Base-by-base conservation (phyloP, 2,797 vertebrate genomes). In the Lycodopsis pacificus region DNA sequence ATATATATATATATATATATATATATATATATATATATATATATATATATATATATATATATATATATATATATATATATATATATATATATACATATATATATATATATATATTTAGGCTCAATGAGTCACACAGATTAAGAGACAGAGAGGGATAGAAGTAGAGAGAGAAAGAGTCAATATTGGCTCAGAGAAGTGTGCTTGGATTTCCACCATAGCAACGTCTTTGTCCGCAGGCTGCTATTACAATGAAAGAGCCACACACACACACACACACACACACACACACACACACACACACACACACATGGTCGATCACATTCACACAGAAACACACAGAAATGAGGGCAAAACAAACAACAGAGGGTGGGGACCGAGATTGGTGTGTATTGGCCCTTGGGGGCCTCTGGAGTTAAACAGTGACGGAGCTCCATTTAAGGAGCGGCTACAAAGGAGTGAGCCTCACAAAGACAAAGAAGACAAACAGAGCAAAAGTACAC, bases 261-360 rank as follows among this genome's bases (percentile, higher is more conserved):
- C 46, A 22, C 76, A 86, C 19, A 70, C 40, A 44, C 38, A 77
- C 73, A 72, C 85, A 83, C 76, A 73, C 48, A 79, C 0, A 83
- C 51, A 34, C 49, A 56, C 5, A 27, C 22, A 68, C 38, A 44
- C 38, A 76, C 73, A 79, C 0, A 83, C 51, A 34, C 49, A 56
- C 5, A 27, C 22, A 68, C 38, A 44, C 38, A 76, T 32, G 82
- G 32, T 65, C 71, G 7, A 69, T 71, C 25, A 5, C 80, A 90
- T 83, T 88, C 87, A 88, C 85, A 88, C 64, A 87, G 86, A 93
- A 93, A 93, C 87, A 89, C 85, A 88, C 64, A 86, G 87, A 93
- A 93, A 93, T 88, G 85, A 93, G 92, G 93, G 90, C 91, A 94
- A 93, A 92, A 94, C 93, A 94, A 93, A 94, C 90, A 94, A 84